Evolutionary conservation across 92 coral and sea anemone species (phyloP), one percentile per base, ranked within the genome.

Genomic region (Porites evermanni): DNA sequence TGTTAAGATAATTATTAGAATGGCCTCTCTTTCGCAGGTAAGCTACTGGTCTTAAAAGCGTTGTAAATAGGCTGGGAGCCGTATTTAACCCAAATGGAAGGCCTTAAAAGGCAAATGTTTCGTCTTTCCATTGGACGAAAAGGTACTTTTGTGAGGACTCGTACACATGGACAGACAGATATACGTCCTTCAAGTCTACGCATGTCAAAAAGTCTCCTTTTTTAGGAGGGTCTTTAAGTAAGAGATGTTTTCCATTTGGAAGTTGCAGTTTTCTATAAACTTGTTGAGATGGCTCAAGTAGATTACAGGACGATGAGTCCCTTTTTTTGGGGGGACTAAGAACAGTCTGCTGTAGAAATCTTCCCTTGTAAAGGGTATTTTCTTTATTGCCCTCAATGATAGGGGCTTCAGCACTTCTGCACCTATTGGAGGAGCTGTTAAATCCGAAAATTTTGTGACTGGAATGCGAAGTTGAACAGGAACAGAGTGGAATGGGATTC

Each of bases 61-160:
- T 83, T n/a, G 87, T 83, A 26, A 84, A 84, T 12, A 73, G 74
- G 65, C 81, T 84, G 71, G 88, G 80, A 32, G 79, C 79, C 7
- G 67, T 83, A 58, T 71, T 72, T 58, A 72, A 66, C 12, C 81
- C 81, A 44, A 74, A 61, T 14, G 73, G 56, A 8, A 74, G 73
- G 61, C 88, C 32, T 72, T 74, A 81, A 17, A 84, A 83, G 53
- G 67, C 87, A 71, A 14, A 73, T 58, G 21, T 50, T 19, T 10
- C 13, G 44, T 64, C n/a, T 24, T 56, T 65, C 75, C 54, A 66
- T 11, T 44, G 59, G 47, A 81, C 53, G 17, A 6, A 54, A 24
- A 68, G 66, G 26, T 47, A 23, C 47, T 70, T 68, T 54, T 71
- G 79, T 16, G 87, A 72, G 38, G 21, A 16, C 17, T 83, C 13